These are phyloP conservation scores for Athalia rosae DNA, from an alignment of 2,888 invertebrate genomes.

Conservation along the genomic window DNA sequence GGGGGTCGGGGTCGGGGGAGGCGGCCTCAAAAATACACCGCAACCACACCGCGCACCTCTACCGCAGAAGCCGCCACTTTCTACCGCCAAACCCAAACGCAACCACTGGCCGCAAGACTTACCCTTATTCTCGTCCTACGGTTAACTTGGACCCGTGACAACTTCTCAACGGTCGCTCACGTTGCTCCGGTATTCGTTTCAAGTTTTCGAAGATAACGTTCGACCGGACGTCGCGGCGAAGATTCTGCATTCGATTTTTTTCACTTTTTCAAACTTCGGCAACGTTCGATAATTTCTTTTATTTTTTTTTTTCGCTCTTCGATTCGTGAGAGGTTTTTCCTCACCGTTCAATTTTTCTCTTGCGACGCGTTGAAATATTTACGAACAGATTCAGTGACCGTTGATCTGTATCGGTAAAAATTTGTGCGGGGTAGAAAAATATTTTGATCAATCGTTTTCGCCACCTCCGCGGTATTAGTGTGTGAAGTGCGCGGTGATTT, in stretches of 20 bases:
- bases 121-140: conserved; percentile 41
- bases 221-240: not conserved
- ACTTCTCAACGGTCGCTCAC: conserved; percentile 30
- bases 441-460: no score
- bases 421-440: no score
- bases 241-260: not conserved
- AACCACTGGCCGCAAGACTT: conserved; percentile 48
- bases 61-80: conserved; percentile 74
- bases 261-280: not conserved
- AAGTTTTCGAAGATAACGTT: not conserved
- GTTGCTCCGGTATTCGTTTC: conserved; percentile 1
- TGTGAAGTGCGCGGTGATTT: no score
- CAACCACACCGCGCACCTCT: conserved; percentile 73
- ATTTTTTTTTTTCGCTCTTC: not conserved
- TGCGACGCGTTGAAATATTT: no score
- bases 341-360: no score
- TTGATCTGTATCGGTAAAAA: no score
- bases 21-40: conserved; percentile 74
- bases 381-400: no score
- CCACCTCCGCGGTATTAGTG: no score
- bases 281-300: no score
- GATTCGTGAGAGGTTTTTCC: not conserved
- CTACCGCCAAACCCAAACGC: conserved; percentile 67
- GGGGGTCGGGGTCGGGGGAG: conserved; percentile 66
- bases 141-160: conserved; percentile 44